Conservation (phyloP, 2,888 invertebrate species). For the Metellina segmentata region DNA sequence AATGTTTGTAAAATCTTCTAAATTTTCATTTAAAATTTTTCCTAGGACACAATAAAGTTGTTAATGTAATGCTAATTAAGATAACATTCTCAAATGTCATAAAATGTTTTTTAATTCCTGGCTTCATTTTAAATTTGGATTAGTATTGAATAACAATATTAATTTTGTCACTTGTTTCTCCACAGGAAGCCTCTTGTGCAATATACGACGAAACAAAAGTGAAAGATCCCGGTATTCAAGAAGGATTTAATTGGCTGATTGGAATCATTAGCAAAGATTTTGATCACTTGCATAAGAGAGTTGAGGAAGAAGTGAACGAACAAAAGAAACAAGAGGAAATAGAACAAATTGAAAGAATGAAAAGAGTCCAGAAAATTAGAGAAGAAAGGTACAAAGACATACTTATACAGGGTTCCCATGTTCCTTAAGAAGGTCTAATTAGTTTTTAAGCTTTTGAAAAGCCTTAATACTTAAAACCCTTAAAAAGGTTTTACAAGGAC, state of each 20-base stretch:
- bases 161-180: background rate
- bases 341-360: slow-evolving; percentile 82
- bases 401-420: too few species aligned
- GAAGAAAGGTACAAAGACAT: slow-evolving; percentile 66
- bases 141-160: too few species aligned
- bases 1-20: too few species aligned
- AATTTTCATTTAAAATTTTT: too few species aligned
- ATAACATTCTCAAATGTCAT: too few species aligned
- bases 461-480: background rate
- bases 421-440: background rate
- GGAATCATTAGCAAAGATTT: slow-evolving; percentile 87
- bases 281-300: slow-evolving; percentile 85
- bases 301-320: slow-evolving; percentile 84
- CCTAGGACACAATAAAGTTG: too few species aligned
- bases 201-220: slow-evolving; percentile 81
- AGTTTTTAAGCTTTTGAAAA: background rate
- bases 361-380: slow-evolving; percentile 80
- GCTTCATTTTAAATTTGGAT: too few species aligned
- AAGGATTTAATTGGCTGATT: slow-evolving; percentile 87
- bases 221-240: slow-evolving; percentile 86
- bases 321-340: slow-evolving; percentile 82
- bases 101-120: too few species aligned
- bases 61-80: too few species aligned
- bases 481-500: background rate
- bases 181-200: slow-evolving; percentile 83